Evolutionary conservation across 1,140 invertebrate species (phyloP).

Genomic region (Metopolophium dirhodum): DNA sequence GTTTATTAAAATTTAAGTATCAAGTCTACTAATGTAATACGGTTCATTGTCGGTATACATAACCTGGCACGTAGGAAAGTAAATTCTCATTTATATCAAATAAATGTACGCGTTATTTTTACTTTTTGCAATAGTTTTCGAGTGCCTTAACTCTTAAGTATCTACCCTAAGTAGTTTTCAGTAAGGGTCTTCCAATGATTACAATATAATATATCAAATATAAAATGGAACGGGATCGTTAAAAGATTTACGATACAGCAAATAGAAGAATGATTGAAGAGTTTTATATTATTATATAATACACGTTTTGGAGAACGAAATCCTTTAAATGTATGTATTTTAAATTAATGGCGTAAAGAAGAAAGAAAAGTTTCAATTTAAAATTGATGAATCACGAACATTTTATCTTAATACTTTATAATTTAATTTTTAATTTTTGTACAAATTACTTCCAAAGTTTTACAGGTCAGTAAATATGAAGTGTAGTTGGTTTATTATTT

Average conservation of each 20-base stretch:
- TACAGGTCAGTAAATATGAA: constrained; percentile 12
- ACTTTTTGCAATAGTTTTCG: constrained; percentile 14
- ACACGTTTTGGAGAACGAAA: background rate
- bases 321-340: constrained; percentile 59
- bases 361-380: constrained; percentile 30
- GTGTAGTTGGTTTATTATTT: constrained; percentile 1
- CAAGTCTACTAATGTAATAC: background rate
- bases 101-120: constrained; percentile 7
- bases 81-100: constrained; percentile 19
- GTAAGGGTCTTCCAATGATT: background rate
- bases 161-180: background rate
- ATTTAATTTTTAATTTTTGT: constrained; percentile 1
- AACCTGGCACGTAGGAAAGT: background rate
- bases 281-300: background rate
- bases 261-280: constrained; percentile 16
- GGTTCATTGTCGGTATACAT: background rate
- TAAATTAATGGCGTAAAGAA: background rate
- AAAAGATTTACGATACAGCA: background rate
- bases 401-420: background rate
- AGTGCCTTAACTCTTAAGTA: constrained; percentile 6
- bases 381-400: constrained; percentile 9
- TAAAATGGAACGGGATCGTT: background rate
- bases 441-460: constrained; percentile 19
- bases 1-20: background rate
- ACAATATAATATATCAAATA: background rate